Evolutionary conservation across 2,888 invertebrate species (phyloP), one percentile per base, ranked within the genome.

Genomic region (Mythimna pallens): DNA sequence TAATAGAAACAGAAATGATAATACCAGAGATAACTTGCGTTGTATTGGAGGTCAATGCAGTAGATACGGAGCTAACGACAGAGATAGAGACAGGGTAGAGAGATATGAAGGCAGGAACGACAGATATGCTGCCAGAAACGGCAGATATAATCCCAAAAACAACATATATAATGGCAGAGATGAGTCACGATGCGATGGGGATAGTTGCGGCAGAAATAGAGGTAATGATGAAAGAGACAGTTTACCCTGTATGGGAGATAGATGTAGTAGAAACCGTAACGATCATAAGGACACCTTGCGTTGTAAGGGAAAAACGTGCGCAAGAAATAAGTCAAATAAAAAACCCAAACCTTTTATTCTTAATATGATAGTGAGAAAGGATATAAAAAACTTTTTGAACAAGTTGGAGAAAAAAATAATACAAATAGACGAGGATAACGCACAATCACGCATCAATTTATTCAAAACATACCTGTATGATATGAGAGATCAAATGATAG

Each of bases 171-270:
- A 30, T n/a, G 7, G 8, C 14, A 57, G 14, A 1, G 25, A 40
- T 10, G n/a, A 17, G 14, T 14, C 57, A 8, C 68, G 40, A 22
- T 72, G 78, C 63, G 2, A 9, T 40, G 66, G 73, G n/a, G 43
- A 69, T 12, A 50, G 34, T 20, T 77, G 79, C 14, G 20, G 25
- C 14, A 67, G 65, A 55, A 61, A 54, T 10, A 58, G n/a, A 30
- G 61, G 52, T 36, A 47, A 20, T 57, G 17, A 40, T 36, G 20
- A 36, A 22, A 30, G 4, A 8, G 57, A 57, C 20, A 25, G 25
- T 55, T 25, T 17, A 25, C 25, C 25, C 25, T 55, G 55, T 55
- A 17, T 55, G 25, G 6, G 25, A 55, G 25, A 7, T 14, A 30
- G 55, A 55, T 55, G 55, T 55, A 55, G 3, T 25, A 25, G 25